Evolutionary conservation across 2,888 invertebrate species (phyloP).

Genomic region (Dascillus cervinus): DNA sequence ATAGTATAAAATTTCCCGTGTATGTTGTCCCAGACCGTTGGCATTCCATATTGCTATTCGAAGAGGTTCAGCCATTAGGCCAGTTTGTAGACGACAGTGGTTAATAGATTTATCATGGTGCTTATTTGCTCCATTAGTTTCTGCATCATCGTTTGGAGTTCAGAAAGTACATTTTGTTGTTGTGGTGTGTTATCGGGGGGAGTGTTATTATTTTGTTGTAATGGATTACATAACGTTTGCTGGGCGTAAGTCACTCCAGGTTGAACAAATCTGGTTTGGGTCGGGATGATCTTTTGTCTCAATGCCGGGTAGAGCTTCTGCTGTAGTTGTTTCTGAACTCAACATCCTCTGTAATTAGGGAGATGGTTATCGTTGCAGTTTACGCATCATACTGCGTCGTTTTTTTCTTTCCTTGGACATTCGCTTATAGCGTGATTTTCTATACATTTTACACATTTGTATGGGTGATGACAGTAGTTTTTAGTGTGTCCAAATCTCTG

Average conservation of each 20-base stretch:
- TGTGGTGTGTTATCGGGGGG: background rate
- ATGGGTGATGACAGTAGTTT: conserved; percentile 5
- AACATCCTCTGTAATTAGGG: too few species aligned
- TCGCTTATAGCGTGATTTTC: too few species aligned
- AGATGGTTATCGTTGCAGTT: too few species aligned
- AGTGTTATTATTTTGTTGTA: conserved; percentile 1
- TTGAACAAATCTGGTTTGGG: conserved; percentile 2
- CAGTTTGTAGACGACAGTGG: too few species aligned
- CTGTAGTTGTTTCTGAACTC: conserved; percentile 3
- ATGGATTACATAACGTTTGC: conserved; percentile 1
- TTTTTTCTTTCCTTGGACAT: too few species aligned
- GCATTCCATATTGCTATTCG: conserved; percentile 5
- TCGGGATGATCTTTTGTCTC: background rate
- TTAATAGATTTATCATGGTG: too few species aligned
- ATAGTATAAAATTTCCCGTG: conserved; percentile 3
- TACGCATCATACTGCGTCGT: too few species aligned
- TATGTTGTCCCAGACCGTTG: conserved; percentile 4
- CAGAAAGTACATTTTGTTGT: conserved; percentile 1
- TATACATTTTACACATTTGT: conserved; percentile 4
- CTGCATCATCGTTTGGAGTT: conserved; percentile 2
- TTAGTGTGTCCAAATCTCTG: conserved; percentile 5
- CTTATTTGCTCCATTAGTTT: conserved; percentile 6
- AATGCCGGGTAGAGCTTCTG: conserved; percentile 3
- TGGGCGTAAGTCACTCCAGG: conserved; percentile 5
- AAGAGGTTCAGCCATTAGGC: too few species aligned